These are phyloP conservation scores for Leucoptera coffeella DNA, from an alignment of 2,888 invertebrate genomes.

Conservation along the genomic window DNA sequence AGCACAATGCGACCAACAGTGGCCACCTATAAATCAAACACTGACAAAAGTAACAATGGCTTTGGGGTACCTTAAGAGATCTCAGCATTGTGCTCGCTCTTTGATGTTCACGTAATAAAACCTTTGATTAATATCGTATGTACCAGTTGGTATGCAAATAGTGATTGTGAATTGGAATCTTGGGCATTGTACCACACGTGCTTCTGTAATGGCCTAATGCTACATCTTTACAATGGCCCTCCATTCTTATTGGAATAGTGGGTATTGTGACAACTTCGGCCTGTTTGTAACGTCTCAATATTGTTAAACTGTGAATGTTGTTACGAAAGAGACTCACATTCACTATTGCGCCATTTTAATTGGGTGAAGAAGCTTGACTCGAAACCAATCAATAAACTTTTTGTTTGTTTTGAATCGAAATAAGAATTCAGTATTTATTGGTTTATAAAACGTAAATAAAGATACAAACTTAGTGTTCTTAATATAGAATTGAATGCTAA, in stretches of 20 bases:
- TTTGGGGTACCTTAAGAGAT: conserved; percentile 54
- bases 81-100: conserved; percentile 49
- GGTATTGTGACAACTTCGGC: conserved; percentile 12
- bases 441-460: no score
- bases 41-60: conserved; percentile 52
- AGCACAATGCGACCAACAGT: conserved; percentile 52
- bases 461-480: no score
- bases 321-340: no score
- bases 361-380: no score
- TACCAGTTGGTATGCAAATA: conserved; percentile 52
- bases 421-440: no score
- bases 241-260: conserved; percentile 19
- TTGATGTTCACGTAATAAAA: conserved; percentile 55
- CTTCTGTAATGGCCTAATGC: conserved; percentile 32
- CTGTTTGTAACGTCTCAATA: conserved; percentile 10
- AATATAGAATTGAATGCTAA: no score
- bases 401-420: no score
- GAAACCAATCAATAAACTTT: no score
- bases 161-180: conserved; percentile 24
- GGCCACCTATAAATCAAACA: conserved; percentile 52
- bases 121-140: conserved; percentile 55
- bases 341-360: no score
- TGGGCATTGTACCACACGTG: conserved; percentile 37
- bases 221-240: conserved; percentile 37
- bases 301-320: no score